Evolutionary conservation across 2,113 vertebrate genomes (phyloP).

Genomic region (Microcebus lehilahytsara): DNA sequence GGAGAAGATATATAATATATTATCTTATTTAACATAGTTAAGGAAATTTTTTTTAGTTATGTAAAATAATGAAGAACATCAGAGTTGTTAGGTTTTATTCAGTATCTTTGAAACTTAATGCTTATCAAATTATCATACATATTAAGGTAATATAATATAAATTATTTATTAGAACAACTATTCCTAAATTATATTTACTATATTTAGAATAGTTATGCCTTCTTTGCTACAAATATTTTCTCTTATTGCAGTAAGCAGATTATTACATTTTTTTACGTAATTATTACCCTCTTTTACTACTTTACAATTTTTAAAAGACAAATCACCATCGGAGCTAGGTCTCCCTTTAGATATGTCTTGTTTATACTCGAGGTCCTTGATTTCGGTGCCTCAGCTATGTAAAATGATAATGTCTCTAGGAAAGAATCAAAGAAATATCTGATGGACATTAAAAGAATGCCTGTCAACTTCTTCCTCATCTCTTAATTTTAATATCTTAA

Average conservation of each 20-base stretch:
- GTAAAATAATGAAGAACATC: neutral
- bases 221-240: constrained; percentile 1
- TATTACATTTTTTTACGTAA: neutral
- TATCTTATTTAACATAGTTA: constrained; percentile 22
- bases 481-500: neutral
- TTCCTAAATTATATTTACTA: neutral
- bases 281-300: constrained; percentile 19
- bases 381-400: neutral
- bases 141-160: neutral
- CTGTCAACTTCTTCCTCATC: neutral
- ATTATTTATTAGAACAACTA: constrained; percentile 26
- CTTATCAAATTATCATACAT: neutral
- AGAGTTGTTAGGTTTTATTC: neutral
- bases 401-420: neutral
- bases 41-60: constrained; percentile 12
- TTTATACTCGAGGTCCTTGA: neutral
- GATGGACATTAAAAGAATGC: neutral
- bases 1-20: neutral
- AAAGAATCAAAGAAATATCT: constrained; percentile 15
- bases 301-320: neutral
- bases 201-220: neutral
- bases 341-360: neutral
- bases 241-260: constrained; percentile 24
- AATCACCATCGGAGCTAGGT: neutral
- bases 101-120: neutral